Base-by-base conservation (phyloP, 2,888 invertebrate species). In the Chrysolina americana region DNA sequence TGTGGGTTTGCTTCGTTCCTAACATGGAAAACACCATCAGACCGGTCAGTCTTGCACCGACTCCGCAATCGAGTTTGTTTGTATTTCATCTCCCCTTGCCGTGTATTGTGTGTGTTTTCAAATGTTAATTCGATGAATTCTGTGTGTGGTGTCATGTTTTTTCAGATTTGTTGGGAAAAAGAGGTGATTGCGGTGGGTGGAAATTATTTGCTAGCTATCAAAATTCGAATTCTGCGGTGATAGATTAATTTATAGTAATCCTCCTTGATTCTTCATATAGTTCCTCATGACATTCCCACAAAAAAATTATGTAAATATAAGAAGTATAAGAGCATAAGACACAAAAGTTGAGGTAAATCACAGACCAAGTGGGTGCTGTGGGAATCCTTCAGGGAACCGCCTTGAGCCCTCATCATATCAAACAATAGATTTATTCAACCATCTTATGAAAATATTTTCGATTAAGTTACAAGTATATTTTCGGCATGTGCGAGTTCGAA, bases 1-100 rank as follows among this genome's bases (percentile, higher is more conserved):
- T 48, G 65, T 65, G 65, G 65, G 65, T 28, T 19, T 19, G 50
- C 10, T 13, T 19, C 19, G 50, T 50, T 19, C 50, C 50, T 2
- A 50, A 50, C 50, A 50, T 17, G 50, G 50, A 50, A 50, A 50
- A 50, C 50, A 17, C 50, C 50, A 17, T 50, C 50, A 19, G 50
- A 17, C 50, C n/a, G 50, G 50, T 50, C 65, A 65, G 65, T 65
- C 65, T 65, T 65, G 65, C 48, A 65, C 48, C 65, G 48, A 23
- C 65, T 47, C 23, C 21, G 9, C 4, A 10, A 23, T 13, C 19
- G 65, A 44, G 47, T 47, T 65, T 65, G 65, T 65, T 65, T 65
- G 65, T 65, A 65, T 65, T 28, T 15, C 2, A 13, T 44, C 44
- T 2, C 23, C 23, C 65, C 64, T 64, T 44, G 64, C 6, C 44